These are phyloP conservation scores for Orthosia gothica DNA, from an alignment of 2,888 invertebrate genomes.

Conservation along the genomic window DNA sequence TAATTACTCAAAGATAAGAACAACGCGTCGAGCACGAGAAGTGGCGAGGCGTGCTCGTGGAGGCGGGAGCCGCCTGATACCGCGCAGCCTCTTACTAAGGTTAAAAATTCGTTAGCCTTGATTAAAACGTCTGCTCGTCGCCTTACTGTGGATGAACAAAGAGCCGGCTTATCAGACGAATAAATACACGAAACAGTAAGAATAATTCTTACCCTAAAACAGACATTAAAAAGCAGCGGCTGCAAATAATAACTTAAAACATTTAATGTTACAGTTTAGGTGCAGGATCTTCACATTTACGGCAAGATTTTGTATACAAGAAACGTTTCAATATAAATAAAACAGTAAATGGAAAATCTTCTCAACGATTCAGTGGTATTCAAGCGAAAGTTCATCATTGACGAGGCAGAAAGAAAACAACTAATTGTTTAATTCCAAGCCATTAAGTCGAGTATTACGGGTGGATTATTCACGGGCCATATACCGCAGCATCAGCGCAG, in stretches of 20 bases:
- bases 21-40: slow-evolving; percentile 80
- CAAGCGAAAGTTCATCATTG: slow-evolving; percentile 81
- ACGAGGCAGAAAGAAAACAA: slow-evolving; percentile 90
- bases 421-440: slow-evolving; percentile 91
- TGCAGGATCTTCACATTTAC: slow-evolving; percentile 23
- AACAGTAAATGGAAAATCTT: slow-evolving; percentile 47
- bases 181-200: slow-evolving; percentile 75
- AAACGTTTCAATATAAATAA: slow-evolving; percentile 6
- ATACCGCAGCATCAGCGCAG: slow-evolving; percentile 86
- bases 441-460: slow-evolving; percentile 90
- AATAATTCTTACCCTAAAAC: slow-evolving; percentile 71
- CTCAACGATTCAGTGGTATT: slow-evolving; percentile 69
- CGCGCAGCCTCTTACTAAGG: slow-evolving; percentile 70
- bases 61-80: slow-evolving; percentile 60
- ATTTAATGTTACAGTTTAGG: slow-evolving; percentile 51
- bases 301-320: slow-evolving; percentile 5
- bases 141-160: slow-evolving; percentile 78
- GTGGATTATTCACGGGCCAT: slow-evolving; percentile 90
- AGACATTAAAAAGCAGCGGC: slow-evolving; percentile 61
- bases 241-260: slow-evolving; percentile 61
- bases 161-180: slow-evolving; percentile 79
- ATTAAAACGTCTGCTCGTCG: slow-evolving; percentile 81
- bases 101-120: slow-evolving; percentile 82
- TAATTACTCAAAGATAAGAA: slow-evolving; percentile 87
- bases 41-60: slow-evolving; percentile 75